phyloP scores from a whole-genome alignment of 2,888 invertebrate species.

The Microdon myrmicae region DNA sequence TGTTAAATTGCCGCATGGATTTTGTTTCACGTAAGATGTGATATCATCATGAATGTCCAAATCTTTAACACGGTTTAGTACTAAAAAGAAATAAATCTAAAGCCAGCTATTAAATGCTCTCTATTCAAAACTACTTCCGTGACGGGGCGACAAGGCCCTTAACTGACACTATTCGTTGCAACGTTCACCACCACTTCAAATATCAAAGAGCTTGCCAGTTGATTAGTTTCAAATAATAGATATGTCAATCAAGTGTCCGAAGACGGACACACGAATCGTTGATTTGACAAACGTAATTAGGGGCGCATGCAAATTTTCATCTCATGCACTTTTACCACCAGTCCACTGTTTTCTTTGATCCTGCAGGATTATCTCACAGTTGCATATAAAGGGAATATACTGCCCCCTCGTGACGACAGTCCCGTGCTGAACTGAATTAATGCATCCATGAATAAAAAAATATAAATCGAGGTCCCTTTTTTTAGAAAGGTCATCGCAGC shows the following conservation, averaged over 20 bases:
- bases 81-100: no score
- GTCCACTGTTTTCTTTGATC: constrained; percentile 22
- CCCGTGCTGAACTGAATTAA: constrained; percentile 10
- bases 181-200: constrained; percentile 22
- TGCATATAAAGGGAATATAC: constrained; percentile 2
- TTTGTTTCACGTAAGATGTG: no score
- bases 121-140: no score
- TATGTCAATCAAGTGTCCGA: constrained; percentile 65
- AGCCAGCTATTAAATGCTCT: no score
- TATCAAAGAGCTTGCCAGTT: constrained; percentile 59
- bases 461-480: constrained; percentile 32
- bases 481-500: constrained; percentile 49
- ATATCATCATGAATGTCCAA: no score
- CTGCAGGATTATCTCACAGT: constrained; percentile 38
- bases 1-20: no score
- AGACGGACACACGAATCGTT: constrained; percentile 36
- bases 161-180: neutral
- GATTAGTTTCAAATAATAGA: constrained; percentile 59
- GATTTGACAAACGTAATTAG: constrained; percentile 49
- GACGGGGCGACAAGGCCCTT: constrained; percentile 6
- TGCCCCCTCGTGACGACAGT: constrained; percentile 21
- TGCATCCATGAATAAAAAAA: constrained; percentile 44
- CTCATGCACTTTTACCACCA: constrained; percentile 20
- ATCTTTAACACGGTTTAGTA: no score
- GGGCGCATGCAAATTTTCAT: constrained; percentile 50